Evolutionary conservation across 2,797 vertebrate genomes (phyloP), one percentile per base, ranked within the genome.

Genomic region (Poecile montanus): DNA sequence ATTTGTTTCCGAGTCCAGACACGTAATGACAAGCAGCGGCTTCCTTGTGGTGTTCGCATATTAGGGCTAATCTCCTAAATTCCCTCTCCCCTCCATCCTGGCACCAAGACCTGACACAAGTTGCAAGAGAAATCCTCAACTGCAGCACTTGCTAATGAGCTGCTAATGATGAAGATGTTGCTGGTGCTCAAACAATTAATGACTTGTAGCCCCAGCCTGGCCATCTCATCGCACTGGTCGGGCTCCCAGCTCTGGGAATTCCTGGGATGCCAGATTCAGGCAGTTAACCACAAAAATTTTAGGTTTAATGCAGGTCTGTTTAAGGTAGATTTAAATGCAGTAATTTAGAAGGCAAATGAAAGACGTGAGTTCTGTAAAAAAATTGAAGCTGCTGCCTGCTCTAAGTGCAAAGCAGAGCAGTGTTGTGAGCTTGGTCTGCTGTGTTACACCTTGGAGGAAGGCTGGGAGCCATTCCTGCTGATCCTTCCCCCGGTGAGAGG

Each of bases 311-410:
- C 58, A 25, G 79, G 20, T 78, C 90, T 95, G 77, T 57, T 84
- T 38, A 38, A 94, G 94, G 74, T 45, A 16, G 57, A 36, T 72
- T 80, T 84, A 84, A 86, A 65, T 48, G 71, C 83, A 70, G 83
- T 45, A 2, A 73, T 88, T 94, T 73, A 84, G 90, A 85, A 95
- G 88, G 93, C 91, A 82, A 70, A 88, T 75, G 80, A 88, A 88
- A 85, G 88, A 42, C 63, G 60, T 22, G 32, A 65, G 48, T 78
- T 65, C 73, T 67, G 88, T 61, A 51, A 71, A 91, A 57, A n/a
- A 29, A 72, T 54, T 67, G 11, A 32, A 45, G 83, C 71, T 76
- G 80, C 62, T 78, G 16, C 51, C 21, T 45, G 82, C 85, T 62
- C 6, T 10, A 30, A 48, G 72, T 27, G 72, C 68, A 29, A 7